Evolutionary conservation across 37 sponge, comb jelly and placozoan species (phyloP).

Genomic region (Crambe crambe): DNA sequence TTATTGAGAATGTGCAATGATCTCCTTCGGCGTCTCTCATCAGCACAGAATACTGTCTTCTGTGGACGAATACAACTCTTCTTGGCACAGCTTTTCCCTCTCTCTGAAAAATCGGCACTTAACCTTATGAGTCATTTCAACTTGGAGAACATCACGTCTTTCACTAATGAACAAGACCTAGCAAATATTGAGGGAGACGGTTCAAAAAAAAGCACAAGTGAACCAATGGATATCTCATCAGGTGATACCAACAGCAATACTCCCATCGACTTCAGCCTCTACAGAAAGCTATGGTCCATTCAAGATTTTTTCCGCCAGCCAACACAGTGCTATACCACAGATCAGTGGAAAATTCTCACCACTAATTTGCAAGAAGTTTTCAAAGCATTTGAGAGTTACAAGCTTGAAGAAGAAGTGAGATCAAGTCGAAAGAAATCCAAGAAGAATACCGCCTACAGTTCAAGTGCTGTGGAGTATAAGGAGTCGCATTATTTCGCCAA

Average conservation of each 20-base stretch:
- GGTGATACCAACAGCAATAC: background rate
- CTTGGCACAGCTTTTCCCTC: conserved; percentile 93
- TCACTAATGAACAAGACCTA: conserved; percentile 54
- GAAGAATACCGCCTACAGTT: background rate
- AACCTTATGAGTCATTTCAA: conserved; percentile 99
- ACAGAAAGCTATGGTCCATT: conserved; percentile 90
- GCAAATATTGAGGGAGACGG: conserved; percentile 7
- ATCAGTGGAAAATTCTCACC: conserved; percentile 78
- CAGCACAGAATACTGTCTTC: conserved; percentile 93
- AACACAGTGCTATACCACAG: conserved; percentile 65
- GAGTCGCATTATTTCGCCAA: conserved; percentile 94
- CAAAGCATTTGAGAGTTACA: conserved; percentile 71
- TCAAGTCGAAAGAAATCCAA: conserved; percentile 8
- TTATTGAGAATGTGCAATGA: conserved; percentile 95
- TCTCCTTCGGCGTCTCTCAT: conserved; percentile 86
- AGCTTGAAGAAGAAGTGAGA: conserved; percentile 57
- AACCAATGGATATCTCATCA: conserved; percentile 18
- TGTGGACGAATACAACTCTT: conserved; percentile 98
- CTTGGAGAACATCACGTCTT: conserved; percentile 93
- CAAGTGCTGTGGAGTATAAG: conserved; percentile 20
- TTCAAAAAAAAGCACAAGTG: background rate
- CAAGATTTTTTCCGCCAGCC: conserved; percentile 96
- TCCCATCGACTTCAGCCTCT: conserved; percentile 84
- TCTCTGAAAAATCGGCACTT: conserved; percentile 93
- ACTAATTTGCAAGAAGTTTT: conserved; percentile 48